Conservation (phyloP, 2,888 invertebrate species). For the Schizaphis graminum region DNA sequence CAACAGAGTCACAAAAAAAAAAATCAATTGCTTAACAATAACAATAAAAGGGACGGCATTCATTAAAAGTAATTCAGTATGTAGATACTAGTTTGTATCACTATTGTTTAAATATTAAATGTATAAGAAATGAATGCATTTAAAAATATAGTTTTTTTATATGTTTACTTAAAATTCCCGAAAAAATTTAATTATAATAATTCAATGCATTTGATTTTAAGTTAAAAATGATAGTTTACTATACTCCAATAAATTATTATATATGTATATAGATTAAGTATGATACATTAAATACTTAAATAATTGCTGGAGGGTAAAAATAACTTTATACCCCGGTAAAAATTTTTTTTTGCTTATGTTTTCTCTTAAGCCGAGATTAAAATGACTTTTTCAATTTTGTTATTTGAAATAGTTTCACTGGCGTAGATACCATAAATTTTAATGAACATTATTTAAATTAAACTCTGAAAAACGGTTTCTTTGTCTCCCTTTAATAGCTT, state of each 20-base stretch:
- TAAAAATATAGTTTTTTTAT: neutral
- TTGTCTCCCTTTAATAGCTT: neutral
- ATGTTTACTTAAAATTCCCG: neutral
- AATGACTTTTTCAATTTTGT: conserved; percentile 25
- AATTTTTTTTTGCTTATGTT: neutral
- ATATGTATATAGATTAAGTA: neutral
- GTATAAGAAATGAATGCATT: neutral
- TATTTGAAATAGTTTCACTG: conserved; percentile 1
- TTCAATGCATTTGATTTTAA: too few species aligned
- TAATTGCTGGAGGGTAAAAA: neutral
- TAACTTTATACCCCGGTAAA: neutral
- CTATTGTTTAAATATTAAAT: neutral
- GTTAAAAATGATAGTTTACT: too few species aligned
- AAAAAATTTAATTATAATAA: neutral
- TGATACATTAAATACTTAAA: neutral
- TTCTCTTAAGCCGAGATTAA: neutral
- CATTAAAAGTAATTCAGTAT: too few species aligned
- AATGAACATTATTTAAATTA: conserved; percentile 34
- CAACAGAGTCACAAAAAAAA: too few species aligned
- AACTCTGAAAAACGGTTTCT: neutral
- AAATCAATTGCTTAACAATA: too few species aligned
- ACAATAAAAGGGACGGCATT: too few species aligned
- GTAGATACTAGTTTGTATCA: too few species aligned
- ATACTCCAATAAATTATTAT: neutral
- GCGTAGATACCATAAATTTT: conserved; percentile 12